phyloP scores from a whole-genome alignment of 2,888 invertebrate genomes.

The Eledone cirrhosa region DNA sequence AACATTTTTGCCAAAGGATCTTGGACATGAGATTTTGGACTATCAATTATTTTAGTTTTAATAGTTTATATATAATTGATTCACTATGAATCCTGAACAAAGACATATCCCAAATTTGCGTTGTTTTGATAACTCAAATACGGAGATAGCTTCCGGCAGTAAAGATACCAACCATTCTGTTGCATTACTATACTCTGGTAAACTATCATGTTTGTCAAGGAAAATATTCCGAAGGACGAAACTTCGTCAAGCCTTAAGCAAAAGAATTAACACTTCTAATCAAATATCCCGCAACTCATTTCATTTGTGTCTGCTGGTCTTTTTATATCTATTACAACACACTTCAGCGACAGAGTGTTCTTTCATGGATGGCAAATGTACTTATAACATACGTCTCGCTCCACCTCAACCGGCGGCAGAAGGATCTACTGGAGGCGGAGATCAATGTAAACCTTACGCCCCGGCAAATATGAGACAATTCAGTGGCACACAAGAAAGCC shows the following conservation, averaged over 20 bases:
- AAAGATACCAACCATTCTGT: no score
- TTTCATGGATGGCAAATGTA: conserved; percentile 16
- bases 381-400: conserved; percentile 20
- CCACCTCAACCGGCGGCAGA: not conserved
- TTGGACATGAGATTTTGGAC: no score
- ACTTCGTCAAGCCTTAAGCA: not conserved
- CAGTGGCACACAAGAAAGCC: conserved; percentile 13
- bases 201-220: no score
- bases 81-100: no score
- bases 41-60: no score
- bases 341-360: not conserved
- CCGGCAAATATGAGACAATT: not conserved
- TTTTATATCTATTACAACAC: not conserved
- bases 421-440: not conserved
- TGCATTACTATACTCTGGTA: no score
- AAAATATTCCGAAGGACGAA: no score
- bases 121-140: no score
- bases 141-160: no score
- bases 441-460: not conserved
- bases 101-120: no score
- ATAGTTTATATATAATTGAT: no score
- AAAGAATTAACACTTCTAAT: not conserved
- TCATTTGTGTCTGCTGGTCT: not conserved
- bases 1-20: no score
- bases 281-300: not conserved